Evolutionary conservation across 2,888 invertebrate genomes (phyloP).

Genomic region (Cataglyphis livida): DNA sequence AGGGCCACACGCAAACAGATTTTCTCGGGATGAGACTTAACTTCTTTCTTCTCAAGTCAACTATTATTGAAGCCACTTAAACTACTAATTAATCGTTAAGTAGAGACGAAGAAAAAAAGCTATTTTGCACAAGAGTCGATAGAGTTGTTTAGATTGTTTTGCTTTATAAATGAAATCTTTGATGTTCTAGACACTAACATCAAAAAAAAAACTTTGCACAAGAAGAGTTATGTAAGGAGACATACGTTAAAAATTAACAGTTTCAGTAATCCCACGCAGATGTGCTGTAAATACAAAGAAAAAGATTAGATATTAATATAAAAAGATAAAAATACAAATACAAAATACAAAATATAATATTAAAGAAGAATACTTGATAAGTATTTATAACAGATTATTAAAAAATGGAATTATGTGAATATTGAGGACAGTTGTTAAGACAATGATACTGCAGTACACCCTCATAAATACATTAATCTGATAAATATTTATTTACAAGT

Average conservation of each 20-base stretch:
- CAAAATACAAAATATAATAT: background rate
- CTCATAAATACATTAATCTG: background rate
- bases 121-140: background rate
- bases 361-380: background rate
- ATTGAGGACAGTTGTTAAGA: background rate
- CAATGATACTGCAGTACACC: background rate
- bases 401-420: background rate
- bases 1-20: constrained; percentile 21
- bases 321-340: background rate
- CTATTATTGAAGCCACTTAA: constrained; percentile 10
- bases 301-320: background rate
- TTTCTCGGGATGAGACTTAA: background rate
- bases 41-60: background rate
- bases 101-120: background rate
- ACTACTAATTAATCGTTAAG: constrained; percentile 30
- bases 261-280: background rate
- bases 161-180: background rate
- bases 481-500: constrained; percentile 3
- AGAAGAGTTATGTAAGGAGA: background rate
- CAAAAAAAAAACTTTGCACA: background rate
- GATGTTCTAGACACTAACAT: constrained; percentile 1
- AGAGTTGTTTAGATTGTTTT: constrained; percentile 1
- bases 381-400: background rate
- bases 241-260: too few relatives aligned
- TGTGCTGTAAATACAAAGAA: background rate